These are phyloP conservation scores for Ascidia mentula DNA, from an alignment of 23 tunicate species.

Conservation along the genomic window DNA sequence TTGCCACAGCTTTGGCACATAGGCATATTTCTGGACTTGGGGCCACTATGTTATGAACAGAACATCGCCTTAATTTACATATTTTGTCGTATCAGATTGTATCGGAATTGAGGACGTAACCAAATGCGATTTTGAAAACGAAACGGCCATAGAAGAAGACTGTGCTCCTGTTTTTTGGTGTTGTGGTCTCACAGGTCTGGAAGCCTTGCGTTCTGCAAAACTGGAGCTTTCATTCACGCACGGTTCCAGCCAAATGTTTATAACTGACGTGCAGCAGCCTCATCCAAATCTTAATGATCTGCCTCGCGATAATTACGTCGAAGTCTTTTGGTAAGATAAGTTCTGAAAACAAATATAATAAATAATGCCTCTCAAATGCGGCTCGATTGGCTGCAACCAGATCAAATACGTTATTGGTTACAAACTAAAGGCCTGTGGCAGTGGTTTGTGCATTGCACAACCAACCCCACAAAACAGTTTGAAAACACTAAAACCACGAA, in stretches of 20 bases:
- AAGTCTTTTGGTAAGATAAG: conserved; percentile 8
- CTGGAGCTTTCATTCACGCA: conserved; percentile 38
- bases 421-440: background rate
- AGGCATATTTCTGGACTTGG: too few species aligned
- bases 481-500: too few species aligned
- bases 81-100: background rate
- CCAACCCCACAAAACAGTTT: too few species aligned
- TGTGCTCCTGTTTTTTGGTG: conserved; percentile 67
- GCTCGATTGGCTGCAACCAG: background rate
- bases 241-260: conserved; percentile 40
- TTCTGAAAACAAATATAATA: background rate
- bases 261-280: conserved; percentile 34
- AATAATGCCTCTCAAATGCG: background rate
- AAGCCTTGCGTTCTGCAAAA: conserved; percentile 21
- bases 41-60: too few species aligned
- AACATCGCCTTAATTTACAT: too few species aligned
- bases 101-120: background rate
- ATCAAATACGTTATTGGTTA: background rate
- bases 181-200: conserved; percentile 46
- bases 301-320: background rate
- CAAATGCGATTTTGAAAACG: conserved; percentile 15
- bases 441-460: too few species aligned
- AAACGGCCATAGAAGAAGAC: conserved; percentile 14
- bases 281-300: background rate
- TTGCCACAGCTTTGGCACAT: too few species aligned